Conservation (phyloP, 2,113 vertebrate genomes). For the Menura novaehollandiae region DNA sequence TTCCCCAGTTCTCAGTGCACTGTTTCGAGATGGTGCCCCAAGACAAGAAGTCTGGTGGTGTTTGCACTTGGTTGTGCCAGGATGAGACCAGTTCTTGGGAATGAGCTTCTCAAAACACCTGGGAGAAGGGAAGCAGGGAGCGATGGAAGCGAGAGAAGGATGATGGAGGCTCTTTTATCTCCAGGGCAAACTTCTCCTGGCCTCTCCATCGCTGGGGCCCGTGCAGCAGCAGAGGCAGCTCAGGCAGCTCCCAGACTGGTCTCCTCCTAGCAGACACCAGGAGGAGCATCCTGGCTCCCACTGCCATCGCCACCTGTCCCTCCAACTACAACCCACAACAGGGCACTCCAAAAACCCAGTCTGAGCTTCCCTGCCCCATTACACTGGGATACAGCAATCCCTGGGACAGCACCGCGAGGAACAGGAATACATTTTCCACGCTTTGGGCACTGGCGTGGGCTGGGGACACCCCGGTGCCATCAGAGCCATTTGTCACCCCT, state of each 20-base stretch:
- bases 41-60: neutral
- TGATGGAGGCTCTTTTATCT: neutral
- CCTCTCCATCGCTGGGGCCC: neutral
- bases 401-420: neutral
- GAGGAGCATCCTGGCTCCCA: neutral
- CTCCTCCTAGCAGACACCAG: neutral
- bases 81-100: neutral
- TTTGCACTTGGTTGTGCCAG: neutral
- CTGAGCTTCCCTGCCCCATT: neutral
- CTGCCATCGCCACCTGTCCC: neutral
- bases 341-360: fast-evolving
- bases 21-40: neutral
- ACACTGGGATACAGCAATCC: neutral
- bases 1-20: neutral
- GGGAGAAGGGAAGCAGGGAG: neutral
- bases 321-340: neutral
- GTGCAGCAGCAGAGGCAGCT: neutral
- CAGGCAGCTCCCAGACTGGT: neutral
- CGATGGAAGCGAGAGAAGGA: neutral
- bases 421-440: neutral
- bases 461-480: neutral
- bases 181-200: neutral
- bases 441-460: neutral
- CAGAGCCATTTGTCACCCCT: neutral
- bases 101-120: neutral